These are phyloP conservation scores for Aurelia sp. DNA, from an alignment of 30 jellyfish, hydroid and myxozoan genomes.

Conservation along the genomic window DNA sequence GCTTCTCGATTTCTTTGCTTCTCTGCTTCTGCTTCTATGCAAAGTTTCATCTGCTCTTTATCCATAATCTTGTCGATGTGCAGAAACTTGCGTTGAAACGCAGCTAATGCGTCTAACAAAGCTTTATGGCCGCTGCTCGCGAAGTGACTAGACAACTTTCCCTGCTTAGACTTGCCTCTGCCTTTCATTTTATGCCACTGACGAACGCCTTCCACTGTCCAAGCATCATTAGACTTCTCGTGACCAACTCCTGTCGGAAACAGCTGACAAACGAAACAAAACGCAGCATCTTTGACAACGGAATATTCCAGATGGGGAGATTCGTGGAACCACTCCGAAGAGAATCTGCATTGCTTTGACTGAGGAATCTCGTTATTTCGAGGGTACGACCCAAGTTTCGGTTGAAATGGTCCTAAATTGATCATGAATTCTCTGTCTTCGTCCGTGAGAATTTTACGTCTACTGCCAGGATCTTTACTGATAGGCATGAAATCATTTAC, in stretches of 20 bases:
- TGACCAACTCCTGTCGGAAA: slow-evolving; percentile 78
- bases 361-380: slow-evolving; percentile 52
- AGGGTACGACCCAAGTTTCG: slow-evolving; percentile 47
- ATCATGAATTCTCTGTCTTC: slow-evolving; percentile 54
- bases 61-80: slow-evolving; percentile 67
- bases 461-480: slow-evolving; percentile 47
- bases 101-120: slow-evolving; percentile 61
- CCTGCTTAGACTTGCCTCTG: slow-evolving; percentile 65
- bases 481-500: slow-evolving; percentile 42
- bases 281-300: slow-evolving; percentile 60
- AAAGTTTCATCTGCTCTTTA: slow-evolving; percentile 51
- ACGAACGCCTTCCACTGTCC: slow-evolving; percentile 72
- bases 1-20: slow-evolving; percentile 75
- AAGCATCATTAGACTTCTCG: slow-evolving; percentile 58
- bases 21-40: slow-evolving; percentile 73
- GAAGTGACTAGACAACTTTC: slow-evolving; percentile 53
- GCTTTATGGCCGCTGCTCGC: slow-evolving; percentile 57
- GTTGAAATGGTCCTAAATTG: slow-evolving; percentile 57
- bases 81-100: slow-evolving; percentile 51
- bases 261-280: slow-evolving; percentile 63
- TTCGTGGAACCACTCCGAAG: slow-evolving; percentile 62
- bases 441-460: slow-evolving; percentile 40
- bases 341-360: slow-evolving; percentile 51
- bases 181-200: slow-evolving; percentile 71
- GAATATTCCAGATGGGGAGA: slow-evolving; percentile 76